Conservation (phyloP, 2,113 vertebrate genomes). For the Cyanocitta stelleri region DNA sequence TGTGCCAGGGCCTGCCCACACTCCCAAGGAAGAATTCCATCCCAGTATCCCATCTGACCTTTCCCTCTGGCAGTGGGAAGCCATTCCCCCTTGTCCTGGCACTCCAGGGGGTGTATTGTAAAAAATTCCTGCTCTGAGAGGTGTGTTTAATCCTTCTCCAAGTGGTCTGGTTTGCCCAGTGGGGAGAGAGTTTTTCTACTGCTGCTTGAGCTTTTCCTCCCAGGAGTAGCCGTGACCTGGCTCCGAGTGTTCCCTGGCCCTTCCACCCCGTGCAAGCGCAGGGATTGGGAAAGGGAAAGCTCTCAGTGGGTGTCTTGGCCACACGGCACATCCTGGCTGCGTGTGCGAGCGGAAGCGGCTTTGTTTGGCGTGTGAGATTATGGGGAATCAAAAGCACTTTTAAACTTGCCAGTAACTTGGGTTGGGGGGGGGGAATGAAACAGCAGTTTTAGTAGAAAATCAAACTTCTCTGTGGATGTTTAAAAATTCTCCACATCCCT, state of each 20-base stretch:
- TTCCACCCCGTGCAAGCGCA: accelerated
- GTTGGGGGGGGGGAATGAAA: not conserved
- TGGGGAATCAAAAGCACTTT: not conserved
- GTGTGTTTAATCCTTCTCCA: not conserved
- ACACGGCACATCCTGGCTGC: not conserved
- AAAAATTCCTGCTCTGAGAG: not conserved
- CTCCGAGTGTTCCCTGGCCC: not conserved
- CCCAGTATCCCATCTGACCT: accelerated
- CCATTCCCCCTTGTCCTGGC: not conserved
- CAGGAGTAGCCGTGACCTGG: not conserved
- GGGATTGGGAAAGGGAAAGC: not conserved
- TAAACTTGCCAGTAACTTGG: not conserved
- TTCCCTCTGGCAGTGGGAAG: not conserved
- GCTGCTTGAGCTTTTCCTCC: not conserved
- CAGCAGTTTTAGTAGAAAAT: not conserved
- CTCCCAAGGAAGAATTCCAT: accelerated
- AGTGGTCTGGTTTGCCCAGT: not conserved
- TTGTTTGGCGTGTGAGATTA: not conserved
- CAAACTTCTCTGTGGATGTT: not conserved
- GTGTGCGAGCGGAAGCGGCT: accelerated
- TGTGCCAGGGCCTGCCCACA: not conserved
- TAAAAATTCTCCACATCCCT: not conserved
- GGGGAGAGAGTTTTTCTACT: not conserved
- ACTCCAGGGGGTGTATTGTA: not conserved
- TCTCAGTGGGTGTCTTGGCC: not conserved